Base-by-base conservation (phyloP, 2,888 invertebrate genomes). In the Leptura quadrifasciata region DNA sequence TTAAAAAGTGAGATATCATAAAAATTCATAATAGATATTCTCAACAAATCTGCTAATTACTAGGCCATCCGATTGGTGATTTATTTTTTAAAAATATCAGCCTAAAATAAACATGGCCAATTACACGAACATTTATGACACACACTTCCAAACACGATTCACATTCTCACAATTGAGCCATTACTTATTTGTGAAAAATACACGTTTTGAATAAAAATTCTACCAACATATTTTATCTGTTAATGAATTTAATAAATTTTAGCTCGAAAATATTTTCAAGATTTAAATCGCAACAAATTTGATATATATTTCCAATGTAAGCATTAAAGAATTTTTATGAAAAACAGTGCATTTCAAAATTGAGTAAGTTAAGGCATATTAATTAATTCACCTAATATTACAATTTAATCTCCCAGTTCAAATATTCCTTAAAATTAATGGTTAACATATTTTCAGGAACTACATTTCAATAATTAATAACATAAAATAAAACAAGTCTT, bases 361-460 rank as follows among this genome's bases (percentile, higher is more conserved):
- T 17, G 57, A 74, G 67, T 77, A 79, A 80, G 72, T 77, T 79
- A 80, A 84, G 79, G 78, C 79, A 20, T 63, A 80, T 79, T 81
- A 82, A 80, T 81, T 77, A 76, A 68, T 52, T 39, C 67, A 17
- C 74, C 74, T 72, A 61, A 60, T 64, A 74, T 60, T 73, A 71
- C 18, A 57, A 47, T 61, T 64, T 70, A 60, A 75, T 68, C 71
- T 74, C 72, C 78, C 76, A 74, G 71, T 75, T 73, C 71, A 47
- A 75, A 76, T 79, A 79, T 76, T 75, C 77, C 84, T 83, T 85
- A 84, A 83, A 83, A 85, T 75, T 85, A 85, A 85, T 87, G 86
- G 86, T 86, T 84, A 87, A 87, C 86, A 85, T 84, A 83, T 80
- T 79, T 82, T 84, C 85, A 87, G 86, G 86, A 87, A 87, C 86